Evolutionary conservation across 2,113 vertebrate genomes (phyloP).

Genomic region (Calidris pugnax): DNA sequence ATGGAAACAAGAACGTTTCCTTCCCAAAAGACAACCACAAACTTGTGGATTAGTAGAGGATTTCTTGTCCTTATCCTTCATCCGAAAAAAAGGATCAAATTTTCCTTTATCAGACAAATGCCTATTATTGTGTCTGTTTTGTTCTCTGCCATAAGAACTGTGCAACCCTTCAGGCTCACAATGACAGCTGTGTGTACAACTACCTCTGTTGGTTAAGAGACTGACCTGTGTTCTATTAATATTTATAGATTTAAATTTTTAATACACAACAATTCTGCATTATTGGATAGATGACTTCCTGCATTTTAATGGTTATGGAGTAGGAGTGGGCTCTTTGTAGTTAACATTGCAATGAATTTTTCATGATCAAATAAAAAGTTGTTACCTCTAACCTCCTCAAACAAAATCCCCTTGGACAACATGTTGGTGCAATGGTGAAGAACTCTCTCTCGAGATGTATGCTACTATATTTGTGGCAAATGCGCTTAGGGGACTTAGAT

Average conservation of each 20-base stretch:
- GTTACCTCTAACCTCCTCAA: conserved; percentile 5
- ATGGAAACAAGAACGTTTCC: background rate
- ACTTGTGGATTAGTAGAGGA: background rate
- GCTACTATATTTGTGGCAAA: background rate
- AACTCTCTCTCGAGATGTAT: background rate
- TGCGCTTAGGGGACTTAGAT: background rate
- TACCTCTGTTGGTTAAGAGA: conserved; percentile 16
- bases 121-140: conserved; percentile 10
- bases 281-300: conserved; percentile 60
- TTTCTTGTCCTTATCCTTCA: background rate
- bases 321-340: conserved; percentile 18
- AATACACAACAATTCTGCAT: conserved; percentile 61
- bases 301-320: conserved; percentile 49
- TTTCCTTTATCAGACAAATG: background rate
- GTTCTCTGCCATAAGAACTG: background rate
- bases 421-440: background rate
- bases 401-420: background rate
- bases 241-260: conserved; percentile 68
- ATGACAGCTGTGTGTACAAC: background rate
- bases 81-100: background rate
- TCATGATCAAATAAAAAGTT: conserved; percentile 47
- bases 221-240: conserved; percentile 56
- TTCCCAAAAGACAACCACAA: background rate
- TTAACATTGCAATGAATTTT: conserved; percentile 36
- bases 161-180: background rate